phyloP scores from a whole-genome alignment of 1,140 invertebrate genomes.

The Neodiprion fabricii region DNA sequence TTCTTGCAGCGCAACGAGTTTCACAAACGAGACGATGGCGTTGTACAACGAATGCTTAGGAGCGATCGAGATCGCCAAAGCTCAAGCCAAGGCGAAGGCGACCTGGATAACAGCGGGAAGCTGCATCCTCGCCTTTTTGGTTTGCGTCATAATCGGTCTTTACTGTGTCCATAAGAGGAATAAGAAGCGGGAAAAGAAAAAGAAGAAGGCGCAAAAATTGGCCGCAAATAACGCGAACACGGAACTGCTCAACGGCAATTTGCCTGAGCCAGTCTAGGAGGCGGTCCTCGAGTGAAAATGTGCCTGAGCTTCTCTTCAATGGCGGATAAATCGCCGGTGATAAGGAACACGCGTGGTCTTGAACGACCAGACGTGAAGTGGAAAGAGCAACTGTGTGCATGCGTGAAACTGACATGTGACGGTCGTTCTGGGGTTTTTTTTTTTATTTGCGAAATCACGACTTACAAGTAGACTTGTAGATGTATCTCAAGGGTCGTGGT shows the following conservation, averaged over 20 bases:
- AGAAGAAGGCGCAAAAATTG: conserved; percentile 42
- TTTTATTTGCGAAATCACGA: too few species aligned
- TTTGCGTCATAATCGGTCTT: conserved; percentile 38
- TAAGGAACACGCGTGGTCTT: too few species aligned
- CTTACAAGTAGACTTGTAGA: too few species aligned
- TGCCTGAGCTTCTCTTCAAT: too few species aligned
- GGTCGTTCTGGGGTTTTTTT: too few species aligned
- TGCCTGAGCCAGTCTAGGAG: neutral
- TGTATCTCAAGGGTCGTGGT: too few species aligned
- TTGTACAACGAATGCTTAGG: conserved; percentile 37
- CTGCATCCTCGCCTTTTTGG: conserved; percentile 38
- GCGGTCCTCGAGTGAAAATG: too few species aligned
- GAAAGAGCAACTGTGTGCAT: too few species aligned
- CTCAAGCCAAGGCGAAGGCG: conserved; percentile 40
- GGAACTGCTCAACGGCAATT: conserved; percentile 47
- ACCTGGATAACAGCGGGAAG: conserved; percentile 51
- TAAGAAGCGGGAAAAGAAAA: conserved; percentile 37
- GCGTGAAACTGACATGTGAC: too few species aligned
- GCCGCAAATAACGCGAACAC: conserved; percentile 46
- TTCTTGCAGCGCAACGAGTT: conserved; percentile 12
- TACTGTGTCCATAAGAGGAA: conserved; percentile 53
- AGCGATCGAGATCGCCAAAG: conserved; percentile 32
- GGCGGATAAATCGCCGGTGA: too few species aligned
- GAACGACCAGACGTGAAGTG: too few species aligned
- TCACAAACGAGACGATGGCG: conserved; percentile 42